These are phyloP conservation scores for Tenebrio molitor DNA, from an alignment of 1,140 invertebrate species.

Conservation along the genomic window DNA sequence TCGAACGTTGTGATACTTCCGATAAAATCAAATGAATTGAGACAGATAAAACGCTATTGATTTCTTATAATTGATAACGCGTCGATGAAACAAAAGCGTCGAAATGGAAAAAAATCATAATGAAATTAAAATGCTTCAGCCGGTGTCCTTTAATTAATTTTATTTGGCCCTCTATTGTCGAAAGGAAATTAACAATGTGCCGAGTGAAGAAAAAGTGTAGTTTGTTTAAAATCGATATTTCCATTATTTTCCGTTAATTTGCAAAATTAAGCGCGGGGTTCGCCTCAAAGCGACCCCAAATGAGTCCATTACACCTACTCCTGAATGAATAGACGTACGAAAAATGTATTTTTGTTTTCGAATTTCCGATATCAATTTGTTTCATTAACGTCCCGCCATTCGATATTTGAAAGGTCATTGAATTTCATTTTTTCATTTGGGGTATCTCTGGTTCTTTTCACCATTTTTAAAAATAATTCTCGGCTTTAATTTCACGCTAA, in stretches of 20 bases:
- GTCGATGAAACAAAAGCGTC: conserved; percentile 11
- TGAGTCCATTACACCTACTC: neutral
- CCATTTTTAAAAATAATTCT: too few species aligned
- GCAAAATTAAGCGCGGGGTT: neutral
- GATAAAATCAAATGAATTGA: neutral
- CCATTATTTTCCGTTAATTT: neutral
- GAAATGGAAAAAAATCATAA: conserved; percentile 10
- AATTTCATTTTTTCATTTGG: neutral
- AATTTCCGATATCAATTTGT: conserved; percentile 6
- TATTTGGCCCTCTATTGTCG: neutral
- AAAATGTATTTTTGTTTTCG: conserved; percentile 25
- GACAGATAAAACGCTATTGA: neutral
- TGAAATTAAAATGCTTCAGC: conserved; percentile 20
- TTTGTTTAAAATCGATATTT: neutral
- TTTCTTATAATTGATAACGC: conserved; percentile 23
- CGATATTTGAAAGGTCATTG: conserved; percentile 17
- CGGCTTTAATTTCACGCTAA: too few species aligned
- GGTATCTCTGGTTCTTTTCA: too few species aligned
- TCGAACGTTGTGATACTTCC: too few species aligned
- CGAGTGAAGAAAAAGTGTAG: neutral
- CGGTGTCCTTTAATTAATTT: conserved; percentile 20
- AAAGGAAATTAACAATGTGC: neutral
- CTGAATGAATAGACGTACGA: too few species aligned
- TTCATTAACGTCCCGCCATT: conserved; percentile 1
- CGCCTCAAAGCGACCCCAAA: neutral